A percentile compares a stretch with the other conserved stretches of the same genome.
These are phyloP conservation scores for Dendrocincla tyrannina DNA, from an alignment of 2,797 vertebrate species.

Conservation along the genomic window DNA sequence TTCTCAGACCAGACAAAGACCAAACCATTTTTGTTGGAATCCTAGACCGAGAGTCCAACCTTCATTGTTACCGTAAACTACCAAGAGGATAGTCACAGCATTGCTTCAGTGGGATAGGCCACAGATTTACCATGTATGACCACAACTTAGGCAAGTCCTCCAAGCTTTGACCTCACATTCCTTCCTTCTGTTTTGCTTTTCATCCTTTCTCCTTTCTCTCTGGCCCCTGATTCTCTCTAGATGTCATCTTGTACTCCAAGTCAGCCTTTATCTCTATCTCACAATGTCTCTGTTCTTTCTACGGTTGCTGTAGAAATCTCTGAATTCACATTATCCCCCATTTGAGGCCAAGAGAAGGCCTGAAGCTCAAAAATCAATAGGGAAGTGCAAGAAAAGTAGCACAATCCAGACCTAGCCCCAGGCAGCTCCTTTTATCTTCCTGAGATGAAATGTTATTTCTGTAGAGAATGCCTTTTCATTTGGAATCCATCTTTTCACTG, in stretches of 20 bases:
- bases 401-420: constrained; percentile 51
- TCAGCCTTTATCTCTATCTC: neutral
- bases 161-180: neutral
- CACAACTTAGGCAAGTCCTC: neutral
- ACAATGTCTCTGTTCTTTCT: neutral
- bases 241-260: neutral
- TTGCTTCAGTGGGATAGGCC: neutral
- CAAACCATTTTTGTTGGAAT: neutral
- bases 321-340: constrained; percentile 29
- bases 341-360: constrained; percentile 19
- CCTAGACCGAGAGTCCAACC: neutral
- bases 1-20: neutral
- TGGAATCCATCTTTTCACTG: constrained; percentile 52
- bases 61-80: neutral
- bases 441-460: constrained; percentile 62
- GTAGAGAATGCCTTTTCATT: constrained; percentile 49
- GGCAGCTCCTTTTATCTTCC: constrained; percentile 64
- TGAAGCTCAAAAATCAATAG: constrained; percentile 61
- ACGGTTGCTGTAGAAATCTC: neutral
- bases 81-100: neutral
- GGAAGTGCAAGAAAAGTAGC: constrained; percentile 58
- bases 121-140: neutral
- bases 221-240: neutral
- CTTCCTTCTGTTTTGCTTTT: neutral
- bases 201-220: neutral